Evolutionary conservation across 2,888 invertebrate species (phyloP), one percentile per base, ranked within the genome.

Genomic region (Pterostichus niger): DNA sequence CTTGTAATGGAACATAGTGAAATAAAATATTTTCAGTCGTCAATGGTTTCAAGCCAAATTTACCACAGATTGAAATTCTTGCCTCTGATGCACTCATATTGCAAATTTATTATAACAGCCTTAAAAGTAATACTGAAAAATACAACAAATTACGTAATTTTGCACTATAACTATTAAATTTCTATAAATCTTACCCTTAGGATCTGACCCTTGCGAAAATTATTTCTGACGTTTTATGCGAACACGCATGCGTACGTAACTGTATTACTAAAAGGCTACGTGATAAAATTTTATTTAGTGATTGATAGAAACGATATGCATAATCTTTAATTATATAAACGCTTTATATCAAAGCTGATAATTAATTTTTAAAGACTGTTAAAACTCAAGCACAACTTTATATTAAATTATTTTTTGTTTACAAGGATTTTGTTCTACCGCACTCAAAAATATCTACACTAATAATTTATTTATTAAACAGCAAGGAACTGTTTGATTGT

Each of bases 1-100:
- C 96, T 90, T 95, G 93, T 79, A 94, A 88, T 56, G 96, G 96
- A 86, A 93, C 92, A 90, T 96, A 96, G 89, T 95, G 94, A 89
- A 92, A 94, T 35, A 94, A 90, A 84, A 96, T 91, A 90, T 94
- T 96, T 85, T 94, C 92, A 88, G 92, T 93, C 75, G 93, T 95
- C 83, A 96, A 90, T 13, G 96, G 95, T 87, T 93, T 94, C 78
- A 95, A 85, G n/a, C 89, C 89, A 71, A 89, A 85, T 86, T 88
- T 89, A 7, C 87, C 86, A 82, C 87, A 88, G 61, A 88, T 84
- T 5, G 88, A 88, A 33, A 85, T 84, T 82, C 86, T 86, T 59
- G 86, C 85, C 80, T 87, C 87, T 11, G 86, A 59, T 13, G 87
- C 85, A 31, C 87, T 86, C 88, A 88, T 88, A 84, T 85, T 85